Percentiles rank a stretch among this genome's conserved stretches.
Conservation (phyloP, 2,113 vertebrate species). For the Megaleporinus macrocephalus region DNA sequence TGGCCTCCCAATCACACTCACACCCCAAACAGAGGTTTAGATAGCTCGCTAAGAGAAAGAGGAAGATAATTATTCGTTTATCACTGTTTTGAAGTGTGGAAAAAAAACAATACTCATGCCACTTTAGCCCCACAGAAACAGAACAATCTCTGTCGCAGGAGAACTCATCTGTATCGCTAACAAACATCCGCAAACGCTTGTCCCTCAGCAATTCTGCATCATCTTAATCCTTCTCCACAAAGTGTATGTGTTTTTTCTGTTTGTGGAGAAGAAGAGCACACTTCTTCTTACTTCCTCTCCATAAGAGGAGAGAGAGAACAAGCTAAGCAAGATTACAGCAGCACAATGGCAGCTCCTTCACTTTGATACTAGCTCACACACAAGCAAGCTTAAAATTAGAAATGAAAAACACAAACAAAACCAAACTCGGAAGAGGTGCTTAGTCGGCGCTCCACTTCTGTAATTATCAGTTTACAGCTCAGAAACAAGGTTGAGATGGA, state of each 20-base stretch:
- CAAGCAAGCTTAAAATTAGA: constrained; percentile 44
- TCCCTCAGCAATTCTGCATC: constrained; percentile 54
- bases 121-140: constrained; percentile 51
- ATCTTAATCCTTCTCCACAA: constrained; percentile 39
- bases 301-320: constrained; percentile 9
- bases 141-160: constrained; percentile 26
- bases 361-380: constrained; percentile 44
- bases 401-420: constrained; percentile 20
- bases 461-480: constrained; percentile 31
- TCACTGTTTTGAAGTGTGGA: constrained; percentile 38
- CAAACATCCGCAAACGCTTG: constrained; percentile 56
- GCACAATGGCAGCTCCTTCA: not conserved
- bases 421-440: not conserved
- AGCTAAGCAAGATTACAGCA: constrained; percentile 20
- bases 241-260: not conserved
- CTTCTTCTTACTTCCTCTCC: constrained; percentile 21
- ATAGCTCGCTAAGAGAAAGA: constrained; percentile 16
- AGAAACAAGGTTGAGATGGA: constrained; percentile 4
- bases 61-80: constrained; percentile 22
- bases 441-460: not conserved
- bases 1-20: not conserved
- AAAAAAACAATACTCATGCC: constrained; percentile 40
- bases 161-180: constrained; percentile 55
- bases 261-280: constrained; percentile 7
- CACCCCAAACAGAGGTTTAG: not conserved